Evolutionary conservation across 2,113 vertebrate species (phyloP).

Genomic region (Coregonus clupeaformis): DNA sequence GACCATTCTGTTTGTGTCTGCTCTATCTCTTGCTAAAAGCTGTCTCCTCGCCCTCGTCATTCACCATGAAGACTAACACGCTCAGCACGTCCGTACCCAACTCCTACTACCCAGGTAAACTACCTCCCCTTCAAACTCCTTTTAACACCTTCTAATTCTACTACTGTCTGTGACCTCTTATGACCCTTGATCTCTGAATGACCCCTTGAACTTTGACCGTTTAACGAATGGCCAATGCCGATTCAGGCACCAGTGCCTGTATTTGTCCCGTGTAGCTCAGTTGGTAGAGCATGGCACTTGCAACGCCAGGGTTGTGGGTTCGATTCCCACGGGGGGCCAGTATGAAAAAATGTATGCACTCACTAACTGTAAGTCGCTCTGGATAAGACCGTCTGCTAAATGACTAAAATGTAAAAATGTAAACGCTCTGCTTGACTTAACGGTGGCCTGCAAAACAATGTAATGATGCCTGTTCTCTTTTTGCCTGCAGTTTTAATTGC

Average conservation of each 20-base stretch:
- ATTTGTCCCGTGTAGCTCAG: too few relatives aligned
- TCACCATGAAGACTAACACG: constrained; percentile 86
- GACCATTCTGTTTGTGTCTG: not conserved
- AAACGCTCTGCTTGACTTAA: not conserved
- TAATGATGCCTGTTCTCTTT: not conserved
- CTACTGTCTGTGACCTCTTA: not conserved
- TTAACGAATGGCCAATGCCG: not conserved
- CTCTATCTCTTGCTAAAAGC: constrained; percentile 67
- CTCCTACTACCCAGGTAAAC: constrained; percentile 86
- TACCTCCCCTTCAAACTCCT: constrained; percentile 5
- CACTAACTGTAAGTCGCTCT: too few relatives aligned
- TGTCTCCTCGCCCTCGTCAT: constrained; percentile 84
- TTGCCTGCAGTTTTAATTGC: constrained; percentile 4
- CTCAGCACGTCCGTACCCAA: constrained; percentile 83
- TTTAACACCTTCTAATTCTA: not conserved
- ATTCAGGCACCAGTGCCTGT: not conserved
- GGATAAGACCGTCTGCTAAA: too few relatives aligned
- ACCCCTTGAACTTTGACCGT: not conserved
- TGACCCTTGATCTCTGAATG: not conserved
- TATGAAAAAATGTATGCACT: too few relatives aligned
- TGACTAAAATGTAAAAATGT: too few relatives aligned
- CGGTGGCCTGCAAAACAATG: not conserved
- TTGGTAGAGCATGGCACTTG: too few relatives aligned
- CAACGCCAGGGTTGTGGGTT: too few relatives aligned
- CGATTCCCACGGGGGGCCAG: too few relatives aligned